Base-by-base conservation (phyloP, 2,113 vertebrate species). In the Rhinoderma darwinii region DNA sequence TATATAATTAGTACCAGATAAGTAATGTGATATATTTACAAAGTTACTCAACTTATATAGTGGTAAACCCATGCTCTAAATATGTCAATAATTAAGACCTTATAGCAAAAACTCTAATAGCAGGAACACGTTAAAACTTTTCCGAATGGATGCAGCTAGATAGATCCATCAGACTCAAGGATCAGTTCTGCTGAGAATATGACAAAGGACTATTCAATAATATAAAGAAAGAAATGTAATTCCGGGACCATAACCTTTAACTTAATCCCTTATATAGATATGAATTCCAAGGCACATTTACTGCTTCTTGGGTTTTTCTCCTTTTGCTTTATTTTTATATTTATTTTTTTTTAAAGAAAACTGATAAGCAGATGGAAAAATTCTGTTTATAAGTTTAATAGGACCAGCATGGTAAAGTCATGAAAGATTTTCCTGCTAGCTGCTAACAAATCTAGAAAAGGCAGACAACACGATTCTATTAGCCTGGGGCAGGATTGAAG, bases 291-390 rank as follows among this genome's bases (percentile, higher is more conserved):
- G 54, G 47, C 77, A 30, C 63, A 56, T 81, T 81, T 81, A 86
- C 73, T 79, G 22, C 76, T 73, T 27, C 41, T 73, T 63, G 70
- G 51, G 35, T 86, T 80, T 80, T 86, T 35, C 35, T 80, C 70
- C 22, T 32, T 17, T 68, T 20, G 30, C 51, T 80, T 61, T 80
- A 39, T 80, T 59, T 80, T 59, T 80, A 37, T 78, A 37, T 72
- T 15, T 83, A 20, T 86, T 72, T 76, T 74, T n/a, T 72, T 73
- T 70, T 81, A 59, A 22, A 73, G 77, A 81, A 86, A 81, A 81
- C 85, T 81, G 85, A 86, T 81, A 86, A 86, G 85, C 85, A 86
- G 85, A 86, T 81, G 85, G 85, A 73, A 86, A 85, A 86, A 81
- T 14, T 80, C 84, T 73, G 85, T 86, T 80, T 86, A 56, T 81